phyloP scores from a whole-genome alignment of 2,797 vertebrate genomes.

The Falco cherrug region DNA sequence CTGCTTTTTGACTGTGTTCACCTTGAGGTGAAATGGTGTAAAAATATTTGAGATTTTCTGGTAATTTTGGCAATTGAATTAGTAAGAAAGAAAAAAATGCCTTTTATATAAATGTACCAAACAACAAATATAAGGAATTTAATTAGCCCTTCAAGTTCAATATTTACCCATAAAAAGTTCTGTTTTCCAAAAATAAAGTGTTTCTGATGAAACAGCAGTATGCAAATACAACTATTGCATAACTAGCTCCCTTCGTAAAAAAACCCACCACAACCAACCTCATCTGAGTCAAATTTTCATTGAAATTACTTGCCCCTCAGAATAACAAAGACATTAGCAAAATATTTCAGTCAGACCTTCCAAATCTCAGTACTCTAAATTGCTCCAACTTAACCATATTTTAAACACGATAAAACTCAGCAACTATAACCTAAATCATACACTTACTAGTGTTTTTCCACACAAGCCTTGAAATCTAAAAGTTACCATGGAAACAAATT shows the following conservation, averaged over 20 bases:
- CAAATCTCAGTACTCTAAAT: not conserved
- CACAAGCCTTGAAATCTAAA: slow-evolving; percentile 1
- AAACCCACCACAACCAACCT: not conserved
- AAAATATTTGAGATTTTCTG: not conserved
- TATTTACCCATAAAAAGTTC: not conserved
- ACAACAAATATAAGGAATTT: not conserved
- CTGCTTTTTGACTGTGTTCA: not conserved
- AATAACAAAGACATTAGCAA: not conserved
- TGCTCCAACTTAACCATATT: slow-evolving; percentile 6
- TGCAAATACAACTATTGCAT: not conserved
- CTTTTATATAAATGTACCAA: not conserved
- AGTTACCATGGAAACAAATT: slow-evolving; percentile 70
- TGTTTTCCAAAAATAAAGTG: not conserved
- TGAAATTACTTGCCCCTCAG: not conserved
- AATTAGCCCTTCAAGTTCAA: not conserved
- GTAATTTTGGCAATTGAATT: not conserved
- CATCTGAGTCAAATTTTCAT: not conserved
- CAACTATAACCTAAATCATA: slow-evolving; percentile 28
- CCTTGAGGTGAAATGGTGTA: not conserved
- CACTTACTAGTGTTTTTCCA: slow-evolving; percentile 9
- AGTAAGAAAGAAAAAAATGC: not conserved
- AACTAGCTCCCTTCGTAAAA: not conserved
- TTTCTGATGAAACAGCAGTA: not conserved
- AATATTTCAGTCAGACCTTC: not conserved
- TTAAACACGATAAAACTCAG: slow-evolving; percentile 40